Evolutionary conservation across 2,888 invertebrate species (phyloP).

Genomic region (Amphiduros pacificus): DNA sequence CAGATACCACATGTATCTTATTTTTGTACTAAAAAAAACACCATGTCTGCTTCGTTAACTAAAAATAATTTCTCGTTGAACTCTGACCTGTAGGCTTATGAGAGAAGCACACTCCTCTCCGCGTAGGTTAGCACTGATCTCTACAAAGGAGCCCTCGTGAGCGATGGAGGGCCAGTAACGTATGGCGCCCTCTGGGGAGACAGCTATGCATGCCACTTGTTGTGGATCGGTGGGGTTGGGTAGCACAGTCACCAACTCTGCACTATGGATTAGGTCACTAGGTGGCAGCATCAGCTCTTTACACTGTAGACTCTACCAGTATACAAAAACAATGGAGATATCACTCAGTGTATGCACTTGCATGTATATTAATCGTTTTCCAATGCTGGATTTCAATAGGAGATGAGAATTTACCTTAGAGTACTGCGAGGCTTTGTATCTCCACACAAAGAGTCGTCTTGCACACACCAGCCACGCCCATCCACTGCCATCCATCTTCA

Average conservation of each 20-base stretch:
- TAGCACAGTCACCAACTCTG: conserved; percentile 70
- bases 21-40: not conserved
- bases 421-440: conserved; percentile 48
- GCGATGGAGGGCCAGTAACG: conserved; percentile 92
- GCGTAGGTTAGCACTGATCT: conserved; percentile 82
- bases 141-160: conserved; percentile 82
- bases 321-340: not conserved
- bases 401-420: conserved; percentile 37
- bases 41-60: not conserved
- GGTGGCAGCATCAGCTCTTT: conserved; percentile 86
- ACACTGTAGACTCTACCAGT: conserved; percentile 66
- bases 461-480: conserved; percentile 88
- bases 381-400: not conserved
- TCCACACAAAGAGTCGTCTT: conserved; percentile 82
- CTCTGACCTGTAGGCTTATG: conserved; percentile 46
- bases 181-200: conserved; percentile 88
- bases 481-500: conserved; percentile 70
- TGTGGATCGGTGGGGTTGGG: conserved; percentile 66
- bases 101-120: conserved; percentile 61
- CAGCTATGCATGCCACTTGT: conserved; percentile 68
- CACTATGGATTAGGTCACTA: conserved; percentile 82
- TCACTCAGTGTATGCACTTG: not conserved
- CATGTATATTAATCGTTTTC: not conserved
- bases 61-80: not conserved
- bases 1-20: not conserved